Percentiles rank a stretch among this genome's conserved stretches.
phyloP scores from a whole-genome alignment of 1,140 invertebrate genomes.

The Oppia nitens region DNA sequence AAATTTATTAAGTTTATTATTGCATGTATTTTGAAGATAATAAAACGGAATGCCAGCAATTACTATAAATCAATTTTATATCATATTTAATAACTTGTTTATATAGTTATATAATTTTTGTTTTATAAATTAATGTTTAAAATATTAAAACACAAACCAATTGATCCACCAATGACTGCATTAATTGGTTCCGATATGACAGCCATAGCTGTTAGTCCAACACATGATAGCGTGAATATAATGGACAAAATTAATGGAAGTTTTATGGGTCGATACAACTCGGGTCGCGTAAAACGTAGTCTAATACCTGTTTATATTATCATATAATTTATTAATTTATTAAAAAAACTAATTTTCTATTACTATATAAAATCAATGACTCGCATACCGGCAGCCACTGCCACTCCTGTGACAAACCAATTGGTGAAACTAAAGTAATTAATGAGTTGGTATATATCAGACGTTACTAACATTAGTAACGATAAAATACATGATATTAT shows the following conservation, averaged over 20 bases:
- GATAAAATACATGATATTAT: conserved; percentile 53
- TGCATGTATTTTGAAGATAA: conserved; percentile 31
- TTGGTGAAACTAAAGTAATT: conserved; percentile 89
- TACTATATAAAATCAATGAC: not conserved
- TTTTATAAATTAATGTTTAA: too few species aligned
- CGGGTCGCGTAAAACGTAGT: conserved; percentile 59
- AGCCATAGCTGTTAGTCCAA: conserved; percentile 61
- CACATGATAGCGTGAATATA: conserved; percentile 58
- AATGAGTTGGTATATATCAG: conserved; percentile 68
- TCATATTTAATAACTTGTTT: too few species aligned
- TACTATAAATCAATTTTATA: too few species aligned
- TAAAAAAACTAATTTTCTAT: too few species aligned
- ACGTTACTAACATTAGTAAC: conserved; percentile 35
- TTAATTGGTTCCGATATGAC: conserved; percentile 40
- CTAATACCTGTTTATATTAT: conserved; percentile 41
- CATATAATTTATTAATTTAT: not conserved
- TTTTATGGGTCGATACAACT: conserved; percentile 70
- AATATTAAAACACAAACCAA: too few species aligned
- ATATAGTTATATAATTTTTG: too few species aligned
- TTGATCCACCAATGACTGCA: conserved; percentile 27
- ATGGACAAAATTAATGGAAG: conserved; percentile 55
- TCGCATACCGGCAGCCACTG: conserved; percentile 45
- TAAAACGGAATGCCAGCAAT: conserved; percentile 72
- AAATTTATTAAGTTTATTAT: not conserved
- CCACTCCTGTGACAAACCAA: conserved; percentile 69